Evolutionary conservation across 1,140 invertebrate genomes (phyloP), one percentile per base, ranked within the genome.

Genomic region (Berghia stephanieae): DNA sequence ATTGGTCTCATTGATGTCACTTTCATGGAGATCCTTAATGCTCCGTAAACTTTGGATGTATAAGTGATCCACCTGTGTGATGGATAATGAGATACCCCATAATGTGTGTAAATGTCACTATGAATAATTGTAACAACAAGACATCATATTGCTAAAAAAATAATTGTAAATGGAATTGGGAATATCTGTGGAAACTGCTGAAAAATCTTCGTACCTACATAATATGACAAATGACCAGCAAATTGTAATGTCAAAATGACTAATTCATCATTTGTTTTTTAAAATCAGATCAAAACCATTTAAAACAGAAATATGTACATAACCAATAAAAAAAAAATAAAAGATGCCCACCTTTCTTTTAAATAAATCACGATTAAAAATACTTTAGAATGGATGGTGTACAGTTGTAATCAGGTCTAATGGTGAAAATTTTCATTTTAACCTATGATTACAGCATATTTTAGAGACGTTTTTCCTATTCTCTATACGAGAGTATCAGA

Each of bases 31-130:
- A 82, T 93, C 91, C 71, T 90, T 82, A 43, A 93, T 92, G 71
- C 91, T 91, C 68, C 89, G 84, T 76, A 93, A 85, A 84, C 91
- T 92, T 84, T 93, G 92, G 10, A 92, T 90, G 85, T 93, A 93
- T 75, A 93, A 88, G 55, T 90, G 88, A 83, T 94, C 93, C 36
- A 92, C 84, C 87, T 88, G 81, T 6, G 24, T 38, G 42, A 63
- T 34, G 34, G 46, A 18, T 52, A 21, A 24, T 24, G 31, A 63
- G n/a, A 38, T 2, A 69, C 34, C 16, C 21, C 18, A 16, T 27
- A 10, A 21, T 46, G 1, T 21, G 4, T 27, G 49, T 18, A 49
- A 3, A 1, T 69, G 13, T 21, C 18, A 21, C 1, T 69, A 21
- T 40, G 42, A 38, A 34, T 18, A 69, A 27, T 40, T 42, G 18